phyloP scores from a whole-genome alignment of 2,888 invertebrate species.

The Phortica okadai region DNA sequence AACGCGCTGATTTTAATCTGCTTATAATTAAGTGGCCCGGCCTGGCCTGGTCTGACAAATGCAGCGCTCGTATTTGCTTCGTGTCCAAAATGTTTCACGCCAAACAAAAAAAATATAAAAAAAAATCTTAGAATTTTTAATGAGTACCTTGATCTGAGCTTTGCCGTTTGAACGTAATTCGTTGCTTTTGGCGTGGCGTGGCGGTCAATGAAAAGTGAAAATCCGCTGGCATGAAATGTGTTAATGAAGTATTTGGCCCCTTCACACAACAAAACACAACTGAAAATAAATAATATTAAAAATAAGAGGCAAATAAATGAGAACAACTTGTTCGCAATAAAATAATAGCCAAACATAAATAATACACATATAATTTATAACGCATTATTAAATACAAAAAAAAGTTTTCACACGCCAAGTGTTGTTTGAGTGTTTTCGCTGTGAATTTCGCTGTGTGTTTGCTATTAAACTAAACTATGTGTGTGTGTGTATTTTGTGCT shows the following conservation, averaged over 20 bases:
- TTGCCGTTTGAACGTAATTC: not conserved
- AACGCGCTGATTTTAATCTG: conserved; percentile 23
- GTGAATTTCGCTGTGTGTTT: not conserved
- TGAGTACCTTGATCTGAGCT: not conserved
- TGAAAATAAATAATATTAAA: not conserved
- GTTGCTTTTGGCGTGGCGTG: no score
- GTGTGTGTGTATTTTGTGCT: not conserved
- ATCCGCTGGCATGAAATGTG: not conserved
- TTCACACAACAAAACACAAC: not conserved
- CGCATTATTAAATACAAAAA: not conserved
- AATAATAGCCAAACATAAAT: not conserved
- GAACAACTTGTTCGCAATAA: not conserved
- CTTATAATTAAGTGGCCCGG: not conserved
- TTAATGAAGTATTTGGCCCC: not conserved
- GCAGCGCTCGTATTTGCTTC: not conserved
- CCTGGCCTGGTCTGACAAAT: not conserved
- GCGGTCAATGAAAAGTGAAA: conserved; percentile 19
- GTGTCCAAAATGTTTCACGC: not conserved
- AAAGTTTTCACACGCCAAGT: conserved; percentile 1
- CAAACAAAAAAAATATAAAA: not conserved
- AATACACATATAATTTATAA: conserved; percentile 1
- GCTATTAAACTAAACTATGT: not conserved
- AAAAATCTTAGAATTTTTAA: conserved; percentile 21
- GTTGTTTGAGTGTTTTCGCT: not conserved
- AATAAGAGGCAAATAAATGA: not conserved